Evolutionary conservation across 2,888 invertebrate species (phyloP).

Genomic region (Noctua fimbriata): DNA sequence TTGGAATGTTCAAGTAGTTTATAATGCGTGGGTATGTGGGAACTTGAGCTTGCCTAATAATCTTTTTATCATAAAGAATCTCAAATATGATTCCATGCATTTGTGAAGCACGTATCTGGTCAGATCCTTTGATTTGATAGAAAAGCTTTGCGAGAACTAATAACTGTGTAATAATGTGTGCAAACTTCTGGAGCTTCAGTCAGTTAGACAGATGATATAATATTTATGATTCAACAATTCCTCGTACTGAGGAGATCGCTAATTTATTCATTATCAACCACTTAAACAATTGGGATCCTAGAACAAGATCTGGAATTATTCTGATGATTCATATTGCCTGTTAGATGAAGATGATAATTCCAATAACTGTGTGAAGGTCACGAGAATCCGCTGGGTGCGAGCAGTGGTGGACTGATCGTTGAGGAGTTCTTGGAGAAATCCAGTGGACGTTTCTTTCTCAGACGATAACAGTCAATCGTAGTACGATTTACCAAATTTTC

Average conservation of each 20-base stretch:
- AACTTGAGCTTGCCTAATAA: neutral
- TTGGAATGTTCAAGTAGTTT: constrained; percentile 13
- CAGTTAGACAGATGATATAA: neutral
- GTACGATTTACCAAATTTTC: neutral
- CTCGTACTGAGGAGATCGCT: constrained; percentile 13
- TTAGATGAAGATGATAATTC: neutral
- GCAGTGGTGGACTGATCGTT: too few species aligned
- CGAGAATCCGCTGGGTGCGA: neutral
- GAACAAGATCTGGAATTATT: constrained; percentile 23
- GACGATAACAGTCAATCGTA: neutral
- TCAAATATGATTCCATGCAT: neutral
- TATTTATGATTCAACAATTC: constrained; percentile 48
- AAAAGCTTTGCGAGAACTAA: neutral
- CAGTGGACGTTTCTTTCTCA: neutral
- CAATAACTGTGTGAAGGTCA: neutral
- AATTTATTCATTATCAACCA: constrained; percentile 37
- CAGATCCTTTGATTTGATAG: neutral
- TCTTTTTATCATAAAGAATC: neutral
- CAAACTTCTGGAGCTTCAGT: neutral
- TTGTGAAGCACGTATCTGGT: neutral
- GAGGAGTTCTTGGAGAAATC: neutral
- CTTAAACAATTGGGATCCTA: constrained; percentile 39
- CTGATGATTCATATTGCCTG: constrained; percentile 31
- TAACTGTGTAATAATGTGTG: neutral
- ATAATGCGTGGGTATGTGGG: constrained; percentile 12